phyloP scores from a whole-genome alignment of 2,888 invertebrate genomes.

The Drosophila infuscata region DNA sequence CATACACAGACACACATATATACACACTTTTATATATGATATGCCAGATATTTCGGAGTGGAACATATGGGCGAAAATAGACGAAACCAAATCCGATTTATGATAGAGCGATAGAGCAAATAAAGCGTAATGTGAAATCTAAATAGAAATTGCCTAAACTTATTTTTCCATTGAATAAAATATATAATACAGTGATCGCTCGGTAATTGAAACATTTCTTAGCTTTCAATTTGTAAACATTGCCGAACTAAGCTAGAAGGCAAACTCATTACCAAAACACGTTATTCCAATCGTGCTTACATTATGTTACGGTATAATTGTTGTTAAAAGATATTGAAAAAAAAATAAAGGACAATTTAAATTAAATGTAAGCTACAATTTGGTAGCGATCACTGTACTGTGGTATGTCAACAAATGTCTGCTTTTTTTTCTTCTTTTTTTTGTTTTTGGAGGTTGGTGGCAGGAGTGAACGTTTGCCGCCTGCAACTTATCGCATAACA shows the following conservation, averaged over 20 bases:
- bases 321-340: background rate
- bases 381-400: background rate
- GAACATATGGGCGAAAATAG: slow-evolving; percentile 61
- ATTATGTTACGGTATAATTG: background rate
- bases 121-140: slow-evolving; percentile 66
- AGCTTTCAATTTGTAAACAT: background rate
- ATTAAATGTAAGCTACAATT: background rate
- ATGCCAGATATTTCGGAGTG: slow-evolving; percentile 23
- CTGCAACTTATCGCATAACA: slow-evolving; percentile 37
- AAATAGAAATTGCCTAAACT: slow-evolving; percentile 64
- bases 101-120: slow-evolving; percentile 52
- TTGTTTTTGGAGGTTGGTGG: background rate
- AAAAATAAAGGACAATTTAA: background rate
- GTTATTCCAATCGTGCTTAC: background rate
- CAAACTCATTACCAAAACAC: background rate
- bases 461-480: slow-evolving; percentile 23
- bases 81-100: slow-evolving; percentile 49
- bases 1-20: background rate
- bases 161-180: slow-evolving; percentile 41
- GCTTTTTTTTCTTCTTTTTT: background rate
- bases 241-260: background rate
- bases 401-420: background rate
- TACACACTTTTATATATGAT: slow-evolving; percentile 12
- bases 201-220: background rate
- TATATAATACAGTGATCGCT: background rate